Evolutionary conservation across 2,888 invertebrate genomes (phyloP).

Genomic region (Anarsia innoxiella): DNA sequence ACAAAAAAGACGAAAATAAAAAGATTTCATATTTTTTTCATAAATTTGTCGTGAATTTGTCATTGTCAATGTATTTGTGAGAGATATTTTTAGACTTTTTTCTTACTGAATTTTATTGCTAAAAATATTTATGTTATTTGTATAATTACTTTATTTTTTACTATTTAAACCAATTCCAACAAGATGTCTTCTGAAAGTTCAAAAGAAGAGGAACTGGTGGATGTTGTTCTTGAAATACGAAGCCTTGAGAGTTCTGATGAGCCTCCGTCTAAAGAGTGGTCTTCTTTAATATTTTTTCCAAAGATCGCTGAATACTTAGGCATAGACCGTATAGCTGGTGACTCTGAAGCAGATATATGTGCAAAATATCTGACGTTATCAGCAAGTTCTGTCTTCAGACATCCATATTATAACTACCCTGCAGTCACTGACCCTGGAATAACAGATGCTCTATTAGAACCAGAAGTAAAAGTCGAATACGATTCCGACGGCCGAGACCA

Average conservation of each 20-base stretch:
- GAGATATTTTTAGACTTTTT: too few relatives aligned
- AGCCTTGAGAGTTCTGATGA: conserved; percentile 40
- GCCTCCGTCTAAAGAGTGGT: conserved; percentile 49
- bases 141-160: too few relatives aligned
- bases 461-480: conserved; percentile 30
- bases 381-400: conserved; percentile 41
- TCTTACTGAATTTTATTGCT: too few relatives aligned
- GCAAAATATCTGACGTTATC: conserved; percentile 42
- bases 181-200: too few relatives aligned
- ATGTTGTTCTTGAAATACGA: conserved; percentile 18
- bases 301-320: too few relatives aligned
- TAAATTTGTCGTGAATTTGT: too few relatives aligned
- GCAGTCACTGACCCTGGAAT: conserved; percentile 53
- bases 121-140: too few relatives aligned
- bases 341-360: conserved; percentile 53
- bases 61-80: too few relatives aligned
- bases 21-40: too few relatives aligned
- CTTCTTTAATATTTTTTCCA: conserved; percentile 37
- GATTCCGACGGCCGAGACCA: conserved; percentile 49
- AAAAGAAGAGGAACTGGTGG: conserved; percentile 9
- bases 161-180: too few relatives aligned
- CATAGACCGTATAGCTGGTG: too few relatives aligned
- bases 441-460: conserved; percentile 33
- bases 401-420: conserved; percentile 52
- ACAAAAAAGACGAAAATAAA: too few relatives aligned